Base-by-base conservation (phyloP, 2,797 vertebrate genomes). In the Pelobates cultripes region DNA sequence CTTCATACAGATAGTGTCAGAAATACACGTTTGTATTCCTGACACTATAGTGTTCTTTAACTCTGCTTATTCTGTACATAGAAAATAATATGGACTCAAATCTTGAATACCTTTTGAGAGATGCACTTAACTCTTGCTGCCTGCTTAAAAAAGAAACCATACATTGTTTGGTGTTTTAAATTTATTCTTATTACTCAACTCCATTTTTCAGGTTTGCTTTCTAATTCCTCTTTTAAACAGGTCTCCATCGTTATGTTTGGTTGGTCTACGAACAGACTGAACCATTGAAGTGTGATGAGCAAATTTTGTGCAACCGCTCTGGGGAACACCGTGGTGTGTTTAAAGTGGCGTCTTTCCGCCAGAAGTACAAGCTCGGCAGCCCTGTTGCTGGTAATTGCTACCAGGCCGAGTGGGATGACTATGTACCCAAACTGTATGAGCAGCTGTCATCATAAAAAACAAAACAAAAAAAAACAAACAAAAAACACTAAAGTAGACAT, bases 211-310 rank as follows among this genome's bases (percentile, higher is more conserved):
- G 28, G 28, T 2, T 28, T 28, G 28, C 2, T 51, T 51, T 51
- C 47, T 51, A 51, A 51, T 51, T 51, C 28, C 28, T 51, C 47
- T 51, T 51, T n/a, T 47, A 6, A 0, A 0, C 88, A 99, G 98
- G 97, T 85, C 96, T 99, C 55, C 98, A 99, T 89, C 94, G 97
- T 80, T 99, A 99, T 0, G 95, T 99, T 85, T 99, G 97, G 97
- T 92, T 99, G 89, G 96, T 99, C 69, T 99, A 99, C 0, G 95
- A 97, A 90, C 97, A 99, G 93, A 69, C 92, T 0, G 90, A 89
- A 55, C 80, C 78, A 0, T 87, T 98, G 75, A 91, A 88, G 86
- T 99, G 97, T 89, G 90, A 88, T 0, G 97, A 99, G 86, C 43
- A 88, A 0, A 40, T 96, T 67, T 96, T 99, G 77, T 94, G 90